phyloP scores from a whole-genome alignment of 2,797 vertebrate genomes.

The Bucorvus abyssinicus region DNA sequence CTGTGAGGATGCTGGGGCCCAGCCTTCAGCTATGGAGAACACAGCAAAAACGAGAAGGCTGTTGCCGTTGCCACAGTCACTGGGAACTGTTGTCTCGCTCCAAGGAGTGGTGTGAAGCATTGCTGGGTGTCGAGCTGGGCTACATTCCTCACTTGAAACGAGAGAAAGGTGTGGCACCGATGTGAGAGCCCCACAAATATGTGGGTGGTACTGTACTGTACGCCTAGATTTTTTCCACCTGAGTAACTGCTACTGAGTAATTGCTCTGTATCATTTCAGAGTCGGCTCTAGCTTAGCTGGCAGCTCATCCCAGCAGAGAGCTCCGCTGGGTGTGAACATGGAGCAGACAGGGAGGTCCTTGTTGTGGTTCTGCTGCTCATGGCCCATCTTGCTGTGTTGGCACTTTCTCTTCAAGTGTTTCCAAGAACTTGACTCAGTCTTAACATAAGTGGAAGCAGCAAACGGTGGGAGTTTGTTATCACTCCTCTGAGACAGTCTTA shows the following conservation, averaged over 20 bases:
- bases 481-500: background rate
- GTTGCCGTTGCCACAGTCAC: conserved; percentile 15
- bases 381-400: conserved; percentile 31
- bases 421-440: conserved; percentile 35
- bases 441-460: background rate
- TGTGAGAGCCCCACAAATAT: conserved; percentile 45
- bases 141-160: conserved; percentile 45
- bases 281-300: background rate
- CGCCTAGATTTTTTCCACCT: conserved; percentile 65
- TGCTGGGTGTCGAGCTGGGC: conserved; percentile 11
- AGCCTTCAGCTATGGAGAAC: background rate
- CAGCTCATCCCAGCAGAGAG: conserved; percentile 10
- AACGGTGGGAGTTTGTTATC: conserved; percentile 37
- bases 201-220: conserved; percentile 51
- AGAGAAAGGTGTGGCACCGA: conserved; percentile 46
- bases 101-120: background rate
- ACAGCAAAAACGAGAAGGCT: background rate
- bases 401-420: conserved; percentile 51
- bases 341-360: conserved; percentile 62
- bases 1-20: background rate
- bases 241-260: conserved; percentile 66
- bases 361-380: conserved; percentile 52
- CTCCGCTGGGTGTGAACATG: conserved; percentile 37
- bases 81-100: background rate
- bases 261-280: conserved; percentile 36